Base-by-base conservation (phyloP, 2,113 vertebrate species). In the Nothocercus nigrocapillus region DNA sequence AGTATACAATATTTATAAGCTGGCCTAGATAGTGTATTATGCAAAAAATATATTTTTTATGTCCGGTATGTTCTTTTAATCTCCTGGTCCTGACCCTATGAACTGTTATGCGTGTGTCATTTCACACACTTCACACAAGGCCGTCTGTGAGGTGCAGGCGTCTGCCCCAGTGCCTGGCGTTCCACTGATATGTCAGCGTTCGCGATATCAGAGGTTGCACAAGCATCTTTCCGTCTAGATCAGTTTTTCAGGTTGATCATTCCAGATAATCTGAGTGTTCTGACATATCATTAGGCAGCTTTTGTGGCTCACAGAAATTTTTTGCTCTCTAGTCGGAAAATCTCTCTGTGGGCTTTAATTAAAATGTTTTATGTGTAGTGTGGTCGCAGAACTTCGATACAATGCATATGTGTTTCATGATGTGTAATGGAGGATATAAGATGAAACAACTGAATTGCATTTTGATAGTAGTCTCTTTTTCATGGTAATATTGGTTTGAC, bases 391-490 rank as follows among this genome's bases (percentile, higher is more conserved):
- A 94, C 49, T 85, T 94, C 72, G 70, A 80, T 92, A 88, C 75
- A 58, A 77, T 74, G 76, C 73, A 12, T 77, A 82, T 89, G 85
- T 93, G 74, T 94, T 97, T 95, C 75, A 85, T 93, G 62, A 90
- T 93, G 24, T 75, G 74, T 77, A 82, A 85, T 73, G 67, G 76
- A 92, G 67, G 74, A 59, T 95, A 89, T 85, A 93, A 94, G 59
- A 85, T 85, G 59, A 91, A 94, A 54, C 82, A 95, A 59, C 87
- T 92, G 70, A 89, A 94, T 94, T 92, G 85, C 64, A 91, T 91
- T 95, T 81, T 95, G 34, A 28, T 95, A 91, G 84, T 80, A 74
- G 59, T 77, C 85, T 93, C 36, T 72, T 89, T 88, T 96, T 94
- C 82, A 42, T 89, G 63, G 75, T 72, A 91, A 88, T 95, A 66